Conservation (phyloP, 2,113 vertebrate genomes). For the Tetraodon nigroviridis region DNA sequence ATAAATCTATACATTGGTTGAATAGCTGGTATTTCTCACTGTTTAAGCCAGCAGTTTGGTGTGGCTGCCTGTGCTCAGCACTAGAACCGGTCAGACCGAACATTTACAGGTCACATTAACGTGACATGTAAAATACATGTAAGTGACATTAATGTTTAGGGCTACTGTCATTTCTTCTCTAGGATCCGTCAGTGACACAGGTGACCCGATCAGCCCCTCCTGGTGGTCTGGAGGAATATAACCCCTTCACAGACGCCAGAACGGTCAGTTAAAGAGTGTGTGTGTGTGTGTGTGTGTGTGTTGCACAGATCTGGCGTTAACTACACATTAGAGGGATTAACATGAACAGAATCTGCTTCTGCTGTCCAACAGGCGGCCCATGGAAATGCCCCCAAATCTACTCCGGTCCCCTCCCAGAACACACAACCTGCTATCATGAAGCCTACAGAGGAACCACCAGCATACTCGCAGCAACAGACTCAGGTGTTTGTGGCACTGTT, state of each 20-base stretch:
- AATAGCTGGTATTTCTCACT: no score
- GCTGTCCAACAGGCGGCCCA: slow-evolving; percentile 77
- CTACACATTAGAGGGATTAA: slow-evolving; percentile 28
- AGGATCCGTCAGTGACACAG: slow-evolving; percentile 99
- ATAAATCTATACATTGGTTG: background rate
- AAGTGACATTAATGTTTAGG: no score
- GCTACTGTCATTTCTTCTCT: slow-evolving; percentile 22
- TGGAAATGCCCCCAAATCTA: slow-evolving; percentile 83
- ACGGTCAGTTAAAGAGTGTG: slow-evolving; percentile 77
- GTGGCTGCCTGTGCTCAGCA: no score
- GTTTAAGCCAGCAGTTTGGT: no score
- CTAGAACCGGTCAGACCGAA: no score
- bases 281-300: slow-evolving; percentile 18
- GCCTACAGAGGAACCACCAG: slow-evolving; percentile 92
- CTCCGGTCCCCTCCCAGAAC: slow-evolving; percentile 79
- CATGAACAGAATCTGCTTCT: slow-evolving; percentile 16
- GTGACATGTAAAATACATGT: no score
- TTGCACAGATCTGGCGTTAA: slow-evolving; percentile 41
- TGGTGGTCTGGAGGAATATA: slow-evolving; percentile 91
- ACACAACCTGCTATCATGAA: slow-evolving; percentile 99
- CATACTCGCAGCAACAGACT: slow-evolving; percentile 83
- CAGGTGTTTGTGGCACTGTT: slow-evolving; percentile 59
- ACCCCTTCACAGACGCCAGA: slow-evolving; percentile 95
- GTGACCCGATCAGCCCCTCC: slow-evolving; percentile 91
- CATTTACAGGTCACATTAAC: no score